Base-by-base conservation (phyloP, 2,113 vertebrate species). In the Echinops telfairi region DNA sequence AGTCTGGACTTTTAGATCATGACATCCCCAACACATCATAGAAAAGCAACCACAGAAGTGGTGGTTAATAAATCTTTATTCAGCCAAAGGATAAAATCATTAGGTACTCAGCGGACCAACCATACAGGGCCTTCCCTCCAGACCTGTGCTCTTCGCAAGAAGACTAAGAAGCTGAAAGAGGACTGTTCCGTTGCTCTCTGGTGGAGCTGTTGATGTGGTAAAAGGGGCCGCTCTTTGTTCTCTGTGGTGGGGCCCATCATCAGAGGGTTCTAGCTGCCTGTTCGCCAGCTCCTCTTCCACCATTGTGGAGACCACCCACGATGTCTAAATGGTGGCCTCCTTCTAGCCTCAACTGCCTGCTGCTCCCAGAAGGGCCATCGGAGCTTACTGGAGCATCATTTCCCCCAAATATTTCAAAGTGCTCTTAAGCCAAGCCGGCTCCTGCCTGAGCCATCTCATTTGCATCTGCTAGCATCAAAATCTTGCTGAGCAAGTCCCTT, bases 401-500 rank as follows among this genome's bases (percentile, higher is more conserved):
- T 84, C 53, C 40, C 43, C 73, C 40, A 19, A 58, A 92, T 68
- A 83, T 77, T 43, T 94, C 91, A 47, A 3, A 80, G 14, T 25
- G n/a, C 27, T 81, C 68, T 36, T 47, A 33, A 1, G 19, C 79
- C 66, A 83, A 81, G 25, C 33, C 47, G n/a, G 5, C 78, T 86
- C 70, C 82, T 86, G 19, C 36, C 71, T 86, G 85, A 33, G 38
- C 47, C 33, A 47, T n/a, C 93, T 92, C 80, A 88, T 93, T 86
- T 96, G 81, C 92, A 92, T 95, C 76, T 36, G 70, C 83, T 91
- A 43, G 64, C 80, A 88, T 93, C 88, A 64, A 68, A 82, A 92
- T 94, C 83, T 86, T 95, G 83, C 94, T 96, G 93, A 97, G 83
- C 76, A 92, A 94, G 94, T 83, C 78, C 53, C 84, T 81, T 83